Evolutionary conservation across 2,113 vertebrate genomes (phyloP), one percentile per base, ranked within the genome.

Genomic region (Felis chaus): DNA sequence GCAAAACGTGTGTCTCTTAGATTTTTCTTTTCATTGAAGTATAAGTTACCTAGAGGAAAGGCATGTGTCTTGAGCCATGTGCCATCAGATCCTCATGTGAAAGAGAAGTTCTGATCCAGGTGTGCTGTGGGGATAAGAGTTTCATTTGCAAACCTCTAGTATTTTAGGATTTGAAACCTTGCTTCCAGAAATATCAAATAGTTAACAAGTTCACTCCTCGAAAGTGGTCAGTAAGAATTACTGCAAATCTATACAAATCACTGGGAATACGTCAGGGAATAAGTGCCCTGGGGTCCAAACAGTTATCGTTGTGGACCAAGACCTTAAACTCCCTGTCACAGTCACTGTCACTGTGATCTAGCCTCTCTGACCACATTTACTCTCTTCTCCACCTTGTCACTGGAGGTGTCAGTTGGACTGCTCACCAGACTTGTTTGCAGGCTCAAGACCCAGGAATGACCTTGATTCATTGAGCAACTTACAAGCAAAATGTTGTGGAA

Each of bases 101-200:
- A 36, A 88, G 31, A 71, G 81, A 69, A 81, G 33, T 27, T 95
- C 45, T 10, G 3, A 55, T 57, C 19, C 41, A 86, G 36, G 29
- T 45, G 2, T 79, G 23, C 12, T 82, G 1, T 53, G 7, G 48
- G 8, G 25, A 27, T 53, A 36, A 12, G 12, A n/a, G 7, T 73
- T 81, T 81, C 55, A 53, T 85, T 71, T 53, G 11, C 13, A 55
- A 61, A 93, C 16, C 29, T 88, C 53, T 68, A 33, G 57, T 66
- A 85, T n/a, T 79, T 85, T 57, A 71, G 66, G 39, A 89, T 61
- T 95, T 94, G 36, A 95, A 85, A 61, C 6, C 82, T 92, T 85
- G 68, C 18, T 83, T 90, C 68, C 13, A 48, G 61, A 96, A 92
- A 61, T 65, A 63, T 33, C 53, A 88, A 68, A 48, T 33, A 29